Percentiles rank a stretch among this genome's conserved stretches.
Evolutionary conservation across 2,113 vertebrate species (phyloP).

Genomic region (Dromaius novaehollandiae): DNA sequence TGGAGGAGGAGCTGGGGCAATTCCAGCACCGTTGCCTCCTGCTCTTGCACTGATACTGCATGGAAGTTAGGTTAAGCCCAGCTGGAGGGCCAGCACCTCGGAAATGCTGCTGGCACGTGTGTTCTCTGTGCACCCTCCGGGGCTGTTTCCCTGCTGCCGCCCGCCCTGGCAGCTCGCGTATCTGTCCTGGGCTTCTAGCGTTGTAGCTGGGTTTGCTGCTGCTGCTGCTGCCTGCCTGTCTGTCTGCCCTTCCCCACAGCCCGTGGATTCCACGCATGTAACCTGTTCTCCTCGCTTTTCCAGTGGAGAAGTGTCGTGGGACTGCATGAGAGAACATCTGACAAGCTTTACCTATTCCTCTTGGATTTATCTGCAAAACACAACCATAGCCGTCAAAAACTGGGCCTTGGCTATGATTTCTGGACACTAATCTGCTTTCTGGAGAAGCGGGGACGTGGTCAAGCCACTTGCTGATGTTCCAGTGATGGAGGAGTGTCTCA

Average conservation of each 20-base stretch:
- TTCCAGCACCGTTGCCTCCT: too few species aligned
- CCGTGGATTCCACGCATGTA: background rate
- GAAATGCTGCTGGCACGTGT: background rate
- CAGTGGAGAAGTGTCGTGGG: constrained; percentile 86
- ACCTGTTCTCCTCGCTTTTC: background rate
- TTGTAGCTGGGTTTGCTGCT: background rate
- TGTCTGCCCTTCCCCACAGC: too few species aligned
- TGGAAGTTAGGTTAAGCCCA: too few species aligned
- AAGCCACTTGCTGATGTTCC: rapidly evolving
- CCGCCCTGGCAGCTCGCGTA: rapidly evolving
- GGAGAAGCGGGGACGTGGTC: too few species aligned
- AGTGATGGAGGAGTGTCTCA: rapidly evolving
- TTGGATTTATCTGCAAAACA: constrained; percentile 88
- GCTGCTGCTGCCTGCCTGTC: too few species aligned
- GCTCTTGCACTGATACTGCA: too few species aligned
- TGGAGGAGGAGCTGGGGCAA: too few species aligned
- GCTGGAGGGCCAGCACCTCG: background rate
- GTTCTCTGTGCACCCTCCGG: background rate
- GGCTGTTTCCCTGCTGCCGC: background rate
- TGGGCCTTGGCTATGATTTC: constrained; percentile 88
- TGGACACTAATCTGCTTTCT: constrained; percentile 65
- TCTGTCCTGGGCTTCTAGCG: rapidly evolving
- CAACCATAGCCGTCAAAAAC: constrained; percentile 81
- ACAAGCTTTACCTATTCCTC: constrained; percentile 80
- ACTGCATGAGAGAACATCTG: constrained; percentile 85